phyloP scores from a whole-genome alignment of 2,113 vertebrate species.

The Catharus fuscescens region DNA sequence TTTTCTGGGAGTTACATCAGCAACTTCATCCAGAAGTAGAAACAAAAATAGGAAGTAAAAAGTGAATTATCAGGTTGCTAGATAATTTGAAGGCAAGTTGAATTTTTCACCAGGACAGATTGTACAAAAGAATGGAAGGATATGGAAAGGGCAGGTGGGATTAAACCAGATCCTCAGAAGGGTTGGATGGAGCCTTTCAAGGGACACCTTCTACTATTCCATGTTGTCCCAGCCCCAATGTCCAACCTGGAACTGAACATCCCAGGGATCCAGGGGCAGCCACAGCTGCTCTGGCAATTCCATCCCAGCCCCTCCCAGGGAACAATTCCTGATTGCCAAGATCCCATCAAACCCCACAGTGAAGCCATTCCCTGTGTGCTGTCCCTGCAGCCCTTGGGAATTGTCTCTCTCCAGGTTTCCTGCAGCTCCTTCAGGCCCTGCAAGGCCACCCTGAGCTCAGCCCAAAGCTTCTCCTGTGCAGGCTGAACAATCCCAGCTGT shows the following conservation, averaged over 20 bases:
- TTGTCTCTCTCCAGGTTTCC: background rate
- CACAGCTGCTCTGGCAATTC: background rate
- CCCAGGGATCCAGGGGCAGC: background rate
- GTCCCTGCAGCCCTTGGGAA: background rate
- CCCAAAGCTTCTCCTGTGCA: background rate
- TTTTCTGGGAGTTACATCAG: background rate
- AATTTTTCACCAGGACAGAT: background rate
- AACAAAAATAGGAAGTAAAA: background rate
- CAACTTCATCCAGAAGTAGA: background rate
- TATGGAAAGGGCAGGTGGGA: background rate
- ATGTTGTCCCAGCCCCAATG: fast-evolving
- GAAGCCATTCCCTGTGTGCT: background rate
- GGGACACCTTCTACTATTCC: background rate
- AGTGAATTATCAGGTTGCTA: background rate
- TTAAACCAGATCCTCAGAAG: background rate
- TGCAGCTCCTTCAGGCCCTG: too few relatives aligned
- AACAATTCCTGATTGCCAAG: background rate
- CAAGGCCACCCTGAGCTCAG: too few relatives aligned
- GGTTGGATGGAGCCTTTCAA: background rate
- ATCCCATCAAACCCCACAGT: background rate
- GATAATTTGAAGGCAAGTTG: background rate
- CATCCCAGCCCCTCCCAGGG: too few relatives aligned
- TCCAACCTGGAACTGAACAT: background rate
- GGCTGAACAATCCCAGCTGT: background rate
- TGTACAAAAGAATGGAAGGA: background rate